A percentile compares a stretch with the other conserved stretches of the same genome.
phyloP scores from a whole-genome alignment of 2,797 vertebrate species.

The Malurus leucopterus region DNA sequence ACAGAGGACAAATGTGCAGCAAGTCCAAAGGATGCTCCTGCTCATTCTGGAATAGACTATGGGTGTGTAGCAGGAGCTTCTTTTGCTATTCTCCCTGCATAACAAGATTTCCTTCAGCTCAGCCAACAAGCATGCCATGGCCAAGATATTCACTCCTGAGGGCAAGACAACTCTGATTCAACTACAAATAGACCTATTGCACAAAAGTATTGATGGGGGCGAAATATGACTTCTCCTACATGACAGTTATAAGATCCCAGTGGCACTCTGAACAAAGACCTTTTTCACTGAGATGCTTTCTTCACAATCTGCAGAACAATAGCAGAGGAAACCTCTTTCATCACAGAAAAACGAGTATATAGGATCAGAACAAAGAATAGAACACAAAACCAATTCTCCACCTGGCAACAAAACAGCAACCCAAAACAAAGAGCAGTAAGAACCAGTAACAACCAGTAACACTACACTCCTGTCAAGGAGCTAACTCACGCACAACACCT shows the following conservation, averaged over 20 bases:
- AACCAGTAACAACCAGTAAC: not conserved
- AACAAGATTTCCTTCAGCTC: not conserved
- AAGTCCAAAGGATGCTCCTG: not conserved
- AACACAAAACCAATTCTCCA: not conserved
- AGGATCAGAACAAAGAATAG: not conserved
- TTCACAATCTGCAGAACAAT: not conserved
- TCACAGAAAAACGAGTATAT: not conserved
- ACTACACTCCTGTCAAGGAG: not conserved
- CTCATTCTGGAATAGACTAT: not conserved
- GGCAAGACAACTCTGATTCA: not conserved
- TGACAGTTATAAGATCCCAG: not conserved
- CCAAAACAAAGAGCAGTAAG: not conserved
- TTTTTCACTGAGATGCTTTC: not conserved
- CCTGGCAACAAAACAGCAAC: not conserved
- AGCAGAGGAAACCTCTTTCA: not conserved
- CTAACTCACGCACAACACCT: not conserved
- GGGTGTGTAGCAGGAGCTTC: accelerated
- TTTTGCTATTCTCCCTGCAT: not conserved
- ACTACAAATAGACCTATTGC: not conserved
- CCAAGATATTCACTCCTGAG: not conserved
- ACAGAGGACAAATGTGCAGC: not conserved
- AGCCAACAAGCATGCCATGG: not conserved
- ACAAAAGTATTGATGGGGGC: accelerated
- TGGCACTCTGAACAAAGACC: not conserved
- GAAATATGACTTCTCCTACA: not conserved